Conservation (phyloP, 2,888 invertebrate species). For the Helicoverpa assulta region DNA sequence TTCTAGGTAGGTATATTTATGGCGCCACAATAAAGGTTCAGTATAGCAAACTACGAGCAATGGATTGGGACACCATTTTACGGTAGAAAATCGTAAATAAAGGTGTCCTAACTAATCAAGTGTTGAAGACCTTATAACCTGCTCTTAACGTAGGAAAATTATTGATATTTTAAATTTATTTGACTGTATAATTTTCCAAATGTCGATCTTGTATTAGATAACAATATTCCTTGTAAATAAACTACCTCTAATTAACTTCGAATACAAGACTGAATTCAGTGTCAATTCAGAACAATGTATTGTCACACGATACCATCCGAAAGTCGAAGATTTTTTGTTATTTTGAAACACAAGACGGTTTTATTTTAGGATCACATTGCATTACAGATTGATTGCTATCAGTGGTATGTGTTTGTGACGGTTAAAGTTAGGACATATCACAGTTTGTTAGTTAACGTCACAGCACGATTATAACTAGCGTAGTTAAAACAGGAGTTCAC, state of each 20-base stretch:
- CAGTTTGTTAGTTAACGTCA: conserved; percentile 51
- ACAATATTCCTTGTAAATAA: conserved; percentile 80
- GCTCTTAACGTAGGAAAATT: conserved; percentile 29
- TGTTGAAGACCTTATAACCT: conserved; percentile 27
- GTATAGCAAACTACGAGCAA: conserved; percentile 23
- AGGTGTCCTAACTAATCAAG: conserved; percentile 23
- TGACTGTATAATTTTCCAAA: conserved; percentile 37
- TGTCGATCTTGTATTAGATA: conserved; percentile 43
- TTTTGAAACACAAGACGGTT: conserved; percentile 43
- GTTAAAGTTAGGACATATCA: conserved; percentile 63
- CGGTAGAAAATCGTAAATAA: conserved; percentile 30
- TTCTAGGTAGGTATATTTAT: conserved; percentile 13
- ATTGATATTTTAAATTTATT: conserved; percentile 25
- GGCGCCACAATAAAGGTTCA: conserved; percentile 34
- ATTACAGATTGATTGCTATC: conserved; percentile 21
- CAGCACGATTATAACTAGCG: conserved; percentile 39
- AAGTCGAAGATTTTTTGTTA: conserved; percentile 55
- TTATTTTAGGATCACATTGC: conserved; percentile 19
- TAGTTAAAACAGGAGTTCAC: conserved; percentile 38
- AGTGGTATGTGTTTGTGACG: conserved; percentile 43
- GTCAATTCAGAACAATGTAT: conserved; percentile 86
- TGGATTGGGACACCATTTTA: conserved; percentile 36
- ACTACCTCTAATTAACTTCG: conserved; percentile 83
- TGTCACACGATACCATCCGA: conserved; percentile 63
- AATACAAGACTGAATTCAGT: conserved; percentile 89